These are phyloP conservation scores for Mixornis gularis DNA, from an alignment of 2,113 vertebrate genomes.

Conservation along the genomic window DNA sequence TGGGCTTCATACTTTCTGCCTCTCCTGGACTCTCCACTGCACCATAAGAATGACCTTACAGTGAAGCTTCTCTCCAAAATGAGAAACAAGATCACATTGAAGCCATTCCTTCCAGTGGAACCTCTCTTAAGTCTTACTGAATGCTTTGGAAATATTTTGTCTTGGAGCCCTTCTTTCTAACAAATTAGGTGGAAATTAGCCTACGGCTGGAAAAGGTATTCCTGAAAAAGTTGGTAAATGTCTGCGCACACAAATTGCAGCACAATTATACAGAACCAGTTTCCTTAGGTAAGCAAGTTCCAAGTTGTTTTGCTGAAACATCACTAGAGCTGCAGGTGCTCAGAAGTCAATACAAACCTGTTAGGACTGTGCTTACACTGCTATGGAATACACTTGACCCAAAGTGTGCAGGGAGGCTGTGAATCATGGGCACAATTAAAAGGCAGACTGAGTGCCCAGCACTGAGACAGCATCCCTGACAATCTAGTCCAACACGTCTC, in stretches of 20 bases:
- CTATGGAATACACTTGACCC: background rate
- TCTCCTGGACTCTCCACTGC: background rate
- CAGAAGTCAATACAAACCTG: background rate
- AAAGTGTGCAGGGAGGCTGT: background rate
- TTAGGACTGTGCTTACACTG: accelerated
- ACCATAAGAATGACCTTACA: background rate
- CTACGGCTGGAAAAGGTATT: background rate
- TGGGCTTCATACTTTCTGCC: background rate
- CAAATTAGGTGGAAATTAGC: background rate
- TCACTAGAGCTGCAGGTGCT: background rate
- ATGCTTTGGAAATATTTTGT: background rate
- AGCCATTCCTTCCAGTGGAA: background rate
- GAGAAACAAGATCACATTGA: background rate
- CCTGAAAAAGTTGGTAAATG: background rate
- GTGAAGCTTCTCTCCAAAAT: background rate
- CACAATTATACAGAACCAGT: background rate
- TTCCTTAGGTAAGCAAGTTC: background rate
- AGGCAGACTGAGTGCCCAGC: background rate
- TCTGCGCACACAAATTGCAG: background rate
- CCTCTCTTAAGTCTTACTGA: background rate
- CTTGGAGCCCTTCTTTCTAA: background rate
- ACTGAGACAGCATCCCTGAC: background rate
- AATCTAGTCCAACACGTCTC: background rate
- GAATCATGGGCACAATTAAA: background rate
- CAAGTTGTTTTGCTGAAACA: background rate